Conservation (phyloP, 2,888 invertebrate species). For the Dasypolia templi region DNA sequence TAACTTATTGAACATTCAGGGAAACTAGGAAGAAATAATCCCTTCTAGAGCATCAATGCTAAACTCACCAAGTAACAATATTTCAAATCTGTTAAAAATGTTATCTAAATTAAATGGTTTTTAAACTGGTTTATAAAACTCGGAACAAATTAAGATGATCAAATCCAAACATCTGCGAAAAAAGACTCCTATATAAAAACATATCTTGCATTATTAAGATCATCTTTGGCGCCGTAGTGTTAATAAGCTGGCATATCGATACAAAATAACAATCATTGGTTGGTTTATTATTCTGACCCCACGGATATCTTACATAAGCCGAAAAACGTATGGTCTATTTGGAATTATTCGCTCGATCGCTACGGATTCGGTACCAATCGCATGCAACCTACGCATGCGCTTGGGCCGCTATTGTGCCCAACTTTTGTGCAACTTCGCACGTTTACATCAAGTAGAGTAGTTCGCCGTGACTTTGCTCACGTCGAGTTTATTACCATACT, state of each 20-base stretch:
- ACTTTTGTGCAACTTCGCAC: slow-evolving; percentile 39
- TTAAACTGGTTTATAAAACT: background rate
- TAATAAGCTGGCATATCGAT: background rate
- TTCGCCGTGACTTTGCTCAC: slow-evolving; percentile 64
- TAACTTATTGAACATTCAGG: background rate
- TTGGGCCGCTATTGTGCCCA: slow-evolving; percentile 29
- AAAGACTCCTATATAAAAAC: background rate
- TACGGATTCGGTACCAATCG: slow-evolving; percentile 6
- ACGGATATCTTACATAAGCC: slow-evolving; percentile 16
- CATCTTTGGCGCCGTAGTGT: background rate
- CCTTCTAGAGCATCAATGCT: background rate
- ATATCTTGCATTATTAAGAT: background rate
- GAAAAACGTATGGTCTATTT: slow-evolving; percentile 8
- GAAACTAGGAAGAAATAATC: slow-evolving; percentile 1
- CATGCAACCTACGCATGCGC: slow-evolving; percentile 25
- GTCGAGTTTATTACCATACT: slow-evolving; percentile 33
- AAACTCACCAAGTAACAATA: background rate
- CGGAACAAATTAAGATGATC: background rate
- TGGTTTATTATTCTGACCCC: slow-evolving; percentile 12
- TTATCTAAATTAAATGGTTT: background rate
- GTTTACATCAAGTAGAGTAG: slow-evolving; percentile 27
- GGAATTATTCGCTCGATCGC: slow-evolving; percentile 7
- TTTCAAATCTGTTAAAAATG: background rate
- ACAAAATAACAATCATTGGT: slow-evolving; percentile 6
- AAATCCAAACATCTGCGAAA: background rate